These are phyloP conservation scores for Drosophila novamexicana DNA, from an alignment of 1,140 invertebrate species.

Conservation along the genomic window DNA sequence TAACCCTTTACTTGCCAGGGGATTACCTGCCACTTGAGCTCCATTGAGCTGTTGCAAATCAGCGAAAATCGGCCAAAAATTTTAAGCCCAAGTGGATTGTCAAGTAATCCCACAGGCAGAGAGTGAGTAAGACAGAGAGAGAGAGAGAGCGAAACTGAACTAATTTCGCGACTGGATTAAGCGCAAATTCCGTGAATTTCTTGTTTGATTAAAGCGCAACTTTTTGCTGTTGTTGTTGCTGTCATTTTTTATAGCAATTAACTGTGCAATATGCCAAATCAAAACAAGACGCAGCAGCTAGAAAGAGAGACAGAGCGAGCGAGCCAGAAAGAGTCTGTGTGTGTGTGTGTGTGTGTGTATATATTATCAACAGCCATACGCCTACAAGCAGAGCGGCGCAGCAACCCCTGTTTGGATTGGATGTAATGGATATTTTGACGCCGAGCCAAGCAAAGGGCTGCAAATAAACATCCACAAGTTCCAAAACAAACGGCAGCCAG, in stretches of 20 bases:
- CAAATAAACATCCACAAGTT: conserved; percentile 83
- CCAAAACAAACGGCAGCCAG: conserved; percentile 61
- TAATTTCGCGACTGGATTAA: conserved; percentile 44
- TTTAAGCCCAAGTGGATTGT: conserved; percentile 53
- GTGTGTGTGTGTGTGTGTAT: not conserved
- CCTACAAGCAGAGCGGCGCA: conserved; percentile 33
- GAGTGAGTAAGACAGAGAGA: not conserved
- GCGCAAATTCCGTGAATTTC: conserved; percentile 29
- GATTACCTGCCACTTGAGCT: conserved; percentile 76
- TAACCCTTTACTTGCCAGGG: conserved; percentile 55
- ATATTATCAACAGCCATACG: conserved; percentile 29
- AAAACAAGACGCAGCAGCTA: conserved; percentile 43
- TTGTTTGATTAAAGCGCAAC: conserved; percentile 18
- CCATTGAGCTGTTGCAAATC: conserved; percentile 77
- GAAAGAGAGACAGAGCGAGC: not conserved
- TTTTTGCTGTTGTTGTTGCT: conserved; percentile 10
- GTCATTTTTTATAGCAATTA: conserved; percentile 52
- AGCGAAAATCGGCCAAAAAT: conserved; percentile 51
- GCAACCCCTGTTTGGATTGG: conserved; percentile 80
- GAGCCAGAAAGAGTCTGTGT: not conserved
- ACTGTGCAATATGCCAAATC: conserved; percentile 48
- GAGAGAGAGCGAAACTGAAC: conserved; percentile 28
- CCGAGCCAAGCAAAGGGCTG: conserved; percentile 74
- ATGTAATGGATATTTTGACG: conserved; percentile 84
- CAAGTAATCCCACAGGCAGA: conserved; percentile 48